phyloP scores from a whole-genome alignment of 2,888 invertebrate species.

The Temnothorax rugatulus region DNA sequence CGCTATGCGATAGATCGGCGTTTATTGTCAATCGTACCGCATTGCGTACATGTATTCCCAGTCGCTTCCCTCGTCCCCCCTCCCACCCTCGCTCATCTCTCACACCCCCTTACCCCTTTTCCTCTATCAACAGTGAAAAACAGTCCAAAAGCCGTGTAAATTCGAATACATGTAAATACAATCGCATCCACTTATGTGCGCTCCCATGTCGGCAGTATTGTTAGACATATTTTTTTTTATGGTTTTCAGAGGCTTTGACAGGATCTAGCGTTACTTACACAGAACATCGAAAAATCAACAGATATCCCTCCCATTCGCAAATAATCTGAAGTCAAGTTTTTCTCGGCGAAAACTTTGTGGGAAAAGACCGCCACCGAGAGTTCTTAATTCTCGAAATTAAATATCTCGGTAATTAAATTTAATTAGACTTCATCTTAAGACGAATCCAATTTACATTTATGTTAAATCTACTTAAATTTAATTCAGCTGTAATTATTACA shows the following conservation, averaged over 20 bases:
- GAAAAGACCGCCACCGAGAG: neutral
- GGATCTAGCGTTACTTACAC: neutral
- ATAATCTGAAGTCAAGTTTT: neutral
- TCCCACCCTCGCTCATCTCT: neutral
- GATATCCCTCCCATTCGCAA: neutral
- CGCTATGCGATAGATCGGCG: constrained; percentile 47
- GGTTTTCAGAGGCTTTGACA: neutral
- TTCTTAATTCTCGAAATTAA: constrained; percentile 31
- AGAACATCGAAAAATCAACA: neutral
- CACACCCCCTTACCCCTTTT: neutral
- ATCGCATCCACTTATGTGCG: constrained; percentile 33
- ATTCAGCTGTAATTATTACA: constrained; percentile 5
- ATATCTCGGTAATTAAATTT: constrained; percentile 33
- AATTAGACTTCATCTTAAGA: neutral
- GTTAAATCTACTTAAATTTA: constrained; percentile 16
- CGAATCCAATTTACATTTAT: neutral
- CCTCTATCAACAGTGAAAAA: constrained; percentile 41
- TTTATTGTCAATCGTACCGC: constrained; percentile 61
- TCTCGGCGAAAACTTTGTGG: neutral
- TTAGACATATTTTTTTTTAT: constrained; percentile 6
- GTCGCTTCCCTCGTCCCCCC: neutral
- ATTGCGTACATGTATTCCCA: constrained; percentile 30
- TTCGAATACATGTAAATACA: constrained; percentile 67
- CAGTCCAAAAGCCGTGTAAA: constrained; percentile 45
- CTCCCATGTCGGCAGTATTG: neutral